Evolutionary conservation across 1,140 invertebrate genomes (phyloP).

Genomic region (Semibalanus balanoides): DNA sequence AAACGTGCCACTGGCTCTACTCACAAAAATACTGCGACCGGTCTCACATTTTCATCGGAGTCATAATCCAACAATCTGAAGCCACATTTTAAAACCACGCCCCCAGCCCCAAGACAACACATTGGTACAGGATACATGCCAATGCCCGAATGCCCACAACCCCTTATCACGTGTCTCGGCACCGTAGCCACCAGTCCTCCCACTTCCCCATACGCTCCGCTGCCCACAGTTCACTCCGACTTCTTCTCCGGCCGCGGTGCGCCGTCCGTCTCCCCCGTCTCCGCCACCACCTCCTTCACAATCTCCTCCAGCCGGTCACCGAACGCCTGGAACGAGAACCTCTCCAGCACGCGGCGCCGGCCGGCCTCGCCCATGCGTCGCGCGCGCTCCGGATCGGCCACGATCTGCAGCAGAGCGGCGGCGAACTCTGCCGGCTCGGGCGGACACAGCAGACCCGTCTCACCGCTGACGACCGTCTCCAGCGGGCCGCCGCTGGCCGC

Average conservation of each 20-base stretch:
- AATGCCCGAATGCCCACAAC: background rate
- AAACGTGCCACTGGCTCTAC: no score
- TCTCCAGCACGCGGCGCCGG: slow-evolving; percentile 48
- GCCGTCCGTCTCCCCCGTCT: no score
- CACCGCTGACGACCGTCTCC: slow-evolving; percentile 76
- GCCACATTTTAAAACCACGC: no score
- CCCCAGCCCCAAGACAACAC: no score
- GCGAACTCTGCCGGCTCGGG: slow-evolving; percentile 54
- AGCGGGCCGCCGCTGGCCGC: slow-evolving; percentile 87
- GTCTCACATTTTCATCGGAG: no score
- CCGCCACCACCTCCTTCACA: slow-evolving; percentile 27
- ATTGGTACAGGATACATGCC: slow-evolving; percentile 12
- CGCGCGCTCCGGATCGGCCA: slow-evolving; percentile 30
- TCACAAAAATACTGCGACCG: no score
- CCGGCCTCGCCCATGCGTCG: slow-evolving; percentile 53
- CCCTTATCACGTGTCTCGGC: slow-evolving; percentile 5
- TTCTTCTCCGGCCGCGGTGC: no score
- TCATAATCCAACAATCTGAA: no score
- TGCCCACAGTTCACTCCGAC: no score
- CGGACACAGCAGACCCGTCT: slow-evolving; percentile 78
- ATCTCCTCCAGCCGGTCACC: slow-evolving; percentile 47
- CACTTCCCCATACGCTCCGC: no score
- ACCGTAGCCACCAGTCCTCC: slow-evolving; percentile 13
- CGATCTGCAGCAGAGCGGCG: slow-evolving; percentile 55
- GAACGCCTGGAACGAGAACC: slow-evolving; percentile 69